Conservation (phyloP, 2,888 invertebrate species). For the Cactoblastis cactorum region DNA sequence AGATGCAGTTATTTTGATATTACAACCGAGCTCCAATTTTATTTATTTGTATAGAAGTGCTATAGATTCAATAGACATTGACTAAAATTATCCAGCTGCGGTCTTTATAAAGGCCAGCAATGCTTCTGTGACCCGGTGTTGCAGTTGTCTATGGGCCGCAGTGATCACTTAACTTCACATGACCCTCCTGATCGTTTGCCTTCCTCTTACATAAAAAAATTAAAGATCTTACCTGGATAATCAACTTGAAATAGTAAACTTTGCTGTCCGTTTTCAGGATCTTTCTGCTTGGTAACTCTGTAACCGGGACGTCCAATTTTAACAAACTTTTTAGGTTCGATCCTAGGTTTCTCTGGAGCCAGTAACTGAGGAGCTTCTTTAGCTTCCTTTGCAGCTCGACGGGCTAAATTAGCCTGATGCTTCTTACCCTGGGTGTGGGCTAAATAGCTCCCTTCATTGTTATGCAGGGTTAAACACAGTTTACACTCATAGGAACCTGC, state of each 20-base stretch:
- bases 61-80: too few relatives aligned
- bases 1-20: too few relatives aligned
- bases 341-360: constrained; percentile 96
- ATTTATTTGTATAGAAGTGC: too few relatives aligned
- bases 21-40: too few relatives aligned
- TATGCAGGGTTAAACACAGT: constrained; percentile 97
- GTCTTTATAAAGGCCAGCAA: too few relatives aligned
- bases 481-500: constrained; percentile 98
- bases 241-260: constrained; percentile 98
- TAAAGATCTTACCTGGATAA: constrained; percentile 83
- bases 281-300: constrained; percentile 98
- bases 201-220: too few relatives aligned
- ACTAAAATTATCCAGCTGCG: too few relatives aligned
- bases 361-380: constrained; percentile 97
- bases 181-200: too few relatives aligned
- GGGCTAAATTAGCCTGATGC: constrained; percentile 98
- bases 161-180: too few relatives aligned
- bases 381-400: constrained; percentile 98
- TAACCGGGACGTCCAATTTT: constrained; percentile 99
- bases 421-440: constrained; percentile 99
- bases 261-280: constrained; percentile 96
- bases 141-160: too few relatives aligned
- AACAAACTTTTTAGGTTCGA: constrained; percentile 99
- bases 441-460: constrained; percentile 99
- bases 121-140: too few relatives aligned